A percentile compares a stretch with the other conserved stretches of the same genome.
Conservation (phyloP, 30 jellyfish, hydroid and myxozoan species). For the Catostylus mosaicus region DNA sequence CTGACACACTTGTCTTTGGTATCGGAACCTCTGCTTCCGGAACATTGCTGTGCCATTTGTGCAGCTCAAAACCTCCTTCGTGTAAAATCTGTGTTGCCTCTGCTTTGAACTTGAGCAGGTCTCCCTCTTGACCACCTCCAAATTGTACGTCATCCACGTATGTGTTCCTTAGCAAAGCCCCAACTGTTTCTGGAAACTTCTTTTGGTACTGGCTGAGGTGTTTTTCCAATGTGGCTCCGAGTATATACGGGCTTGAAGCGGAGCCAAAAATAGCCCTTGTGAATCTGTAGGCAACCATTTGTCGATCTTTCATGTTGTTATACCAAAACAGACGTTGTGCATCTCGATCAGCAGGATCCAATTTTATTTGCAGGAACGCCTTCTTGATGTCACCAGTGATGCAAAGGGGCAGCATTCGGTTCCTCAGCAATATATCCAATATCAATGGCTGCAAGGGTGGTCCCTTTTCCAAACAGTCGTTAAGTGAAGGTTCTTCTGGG, state of each 20-base stretch:
- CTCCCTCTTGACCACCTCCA: slow-evolving; percentile 46
- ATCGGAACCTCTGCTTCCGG: too few relatives aligned
- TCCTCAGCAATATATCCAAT: slow-evolving; percentile 53
- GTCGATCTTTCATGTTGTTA: slow-evolving; percentile 46
- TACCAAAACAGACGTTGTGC: slow-evolving; percentile 52
- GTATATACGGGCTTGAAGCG: slow-evolving; percentile 57
- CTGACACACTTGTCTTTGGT: too few relatives aligned
- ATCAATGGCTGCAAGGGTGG: slow-evolving; percentile 67
- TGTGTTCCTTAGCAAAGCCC: slow-evolving; percentile 59
- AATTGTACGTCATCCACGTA: slow-evolving; percentile 70
- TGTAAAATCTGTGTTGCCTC: slow-evolving; percentile 63
- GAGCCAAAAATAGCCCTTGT: slow-evolving; percentile 61
- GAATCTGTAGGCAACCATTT: slow-evolving; percentile 55
- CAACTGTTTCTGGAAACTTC: slow-evolving; percentile 60
- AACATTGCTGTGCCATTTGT: slow-evolving; percentile 80
- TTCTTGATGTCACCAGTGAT: slow-evolving; percentile 66
- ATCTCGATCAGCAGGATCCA: slow-evolving; percentile 69
- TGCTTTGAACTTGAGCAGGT: slow-evolving; percentile 45
- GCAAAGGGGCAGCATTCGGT: slow-evolving; percentile 56
- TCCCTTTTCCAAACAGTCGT: slow-evolving; percentile 58
- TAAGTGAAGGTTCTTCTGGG: slow-evolving; percentile 51
- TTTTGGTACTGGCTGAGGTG: slow-evolving; percentile 53
- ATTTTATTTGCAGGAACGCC: slow-evolving; percentile 54
- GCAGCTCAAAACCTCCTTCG: slow-evolving; percentile 59
- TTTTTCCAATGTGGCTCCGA: slow-evolving; percentile 57